Conservation (phyloP, 2,113 vertebrate species). For the Camelus dromedarius region DNA sequence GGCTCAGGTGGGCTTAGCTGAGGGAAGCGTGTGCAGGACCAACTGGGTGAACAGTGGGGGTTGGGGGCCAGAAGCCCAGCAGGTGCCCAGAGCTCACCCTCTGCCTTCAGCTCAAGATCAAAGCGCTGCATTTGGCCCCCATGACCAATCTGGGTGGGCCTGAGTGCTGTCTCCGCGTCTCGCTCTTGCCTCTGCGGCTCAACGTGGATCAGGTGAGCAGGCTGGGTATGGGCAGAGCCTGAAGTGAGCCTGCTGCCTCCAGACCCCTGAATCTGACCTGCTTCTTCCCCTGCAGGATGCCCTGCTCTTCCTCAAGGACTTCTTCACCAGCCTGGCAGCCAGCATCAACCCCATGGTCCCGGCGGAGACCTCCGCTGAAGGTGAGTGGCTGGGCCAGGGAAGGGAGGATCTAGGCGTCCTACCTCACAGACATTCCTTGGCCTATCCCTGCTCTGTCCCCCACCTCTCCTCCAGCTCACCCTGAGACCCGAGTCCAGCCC, state of each 20-base stretch:
- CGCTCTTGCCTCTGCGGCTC: conserved; percentile 93
- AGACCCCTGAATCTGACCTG: neutral
- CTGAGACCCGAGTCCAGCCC: neutral
- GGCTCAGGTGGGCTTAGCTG: fast-evolving
- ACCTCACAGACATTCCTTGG: neutral
- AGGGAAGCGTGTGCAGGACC: neutral
- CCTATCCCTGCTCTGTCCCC: neutral
- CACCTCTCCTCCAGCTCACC: conserved; percentile 8
- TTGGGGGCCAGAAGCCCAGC: neutral
- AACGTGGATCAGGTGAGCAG: conserved; percentile 93
- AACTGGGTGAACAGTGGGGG: fast-evolving
- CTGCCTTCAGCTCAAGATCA: conserved; percentile 91
- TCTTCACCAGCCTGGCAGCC: conserved; percentile 92
- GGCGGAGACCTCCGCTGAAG: conserved; percentile 90
- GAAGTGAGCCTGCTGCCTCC: fast-evolving
- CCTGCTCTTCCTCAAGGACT: conserved; percentile 95
- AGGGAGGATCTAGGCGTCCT: neutral
- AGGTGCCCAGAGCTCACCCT: neutral
- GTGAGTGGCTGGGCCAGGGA: conserved; percentile 77
- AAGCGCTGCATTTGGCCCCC: conserved; percentile 93
- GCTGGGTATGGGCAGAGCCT: fast-evolving
- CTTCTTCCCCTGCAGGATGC: conserved; percentile 88
- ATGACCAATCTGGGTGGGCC: conserved; percentile 91
- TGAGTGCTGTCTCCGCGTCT: conserved; percentile 94
- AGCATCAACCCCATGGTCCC: conserved; percentile 91